Evolutionary conservation across 2,797 vertebrate genomes (phyloP), one percentile per base, ranked within the genome.

Genomic region (Pristis pectinata): DNA sequence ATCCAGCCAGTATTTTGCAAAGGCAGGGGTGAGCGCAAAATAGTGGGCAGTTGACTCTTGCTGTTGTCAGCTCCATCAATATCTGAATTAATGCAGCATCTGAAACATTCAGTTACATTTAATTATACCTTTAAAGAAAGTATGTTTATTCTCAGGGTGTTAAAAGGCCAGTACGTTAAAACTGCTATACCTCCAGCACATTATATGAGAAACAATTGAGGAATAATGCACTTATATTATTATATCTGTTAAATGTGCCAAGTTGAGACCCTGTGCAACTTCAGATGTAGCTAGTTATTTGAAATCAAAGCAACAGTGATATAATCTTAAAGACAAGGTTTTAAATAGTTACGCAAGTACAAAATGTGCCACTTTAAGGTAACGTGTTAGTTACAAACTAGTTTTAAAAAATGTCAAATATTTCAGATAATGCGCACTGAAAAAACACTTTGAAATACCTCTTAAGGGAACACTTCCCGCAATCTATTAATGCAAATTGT

Each of bases 391-490:
- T 76, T 76, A 53, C 13, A 94, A 70, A 53, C 70, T 72, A n/a
- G 34, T 94, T 94, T 56, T 74, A 70, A 76, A n/a, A 49, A 49
- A 49, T 49, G 49, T 49, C 49, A 49, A 94, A 30, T 94, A 34
- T 74, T 53, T 76, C 27, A 53, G 74, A 34, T 94, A 67, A 72
- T 94, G 41, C 49, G 76, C 27, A 49, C 22, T 94, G 24, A n/a
- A 74, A 94, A 76, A 94, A 94, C n/a, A 70, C 61, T 70, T 24
- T 93, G 59, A 93, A 44, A 37, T 70, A 93, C 49, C 30, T 92
- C 44, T 94, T 53, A 94, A 74, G 92, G 92, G 41, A 74, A 53
- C 64, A 67, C 27, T 74, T 53, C 49, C 70, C 70, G 72, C 70
- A 53, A 76, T 41, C 67, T 5, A 53, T 93, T 93, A 94, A 94